Base-by-base conservation (phyloP, 2,888 invertebrate genomes). In the Netelia melanura region DNA sequence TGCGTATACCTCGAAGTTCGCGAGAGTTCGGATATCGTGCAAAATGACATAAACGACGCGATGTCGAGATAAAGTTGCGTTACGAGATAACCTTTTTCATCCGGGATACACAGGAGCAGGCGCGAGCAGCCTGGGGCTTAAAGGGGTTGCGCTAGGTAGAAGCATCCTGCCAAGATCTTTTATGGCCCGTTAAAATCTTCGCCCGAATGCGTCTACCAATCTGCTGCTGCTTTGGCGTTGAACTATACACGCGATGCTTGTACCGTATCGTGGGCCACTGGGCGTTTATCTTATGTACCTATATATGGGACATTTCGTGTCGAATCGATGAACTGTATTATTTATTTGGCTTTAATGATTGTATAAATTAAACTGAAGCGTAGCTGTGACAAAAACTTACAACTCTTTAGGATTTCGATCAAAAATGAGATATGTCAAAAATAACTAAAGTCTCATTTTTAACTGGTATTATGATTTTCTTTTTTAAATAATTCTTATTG, bases 41-140 rank as follows among this genome's bases (percentile, higher is more conserved):
- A 23, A 17, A 58, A 38, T 17, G 65, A 65, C 54, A 56, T 17
- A 38, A 76, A 76, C 75, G 64, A 75, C 64, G 48, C 52, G 72
- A 23, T 43, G 56, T 48, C 30, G 68, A 38, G 70, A 70, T 68
- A 65, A 87, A 79, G 56, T 48, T 72, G 30, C 65, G 81, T 71
- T 62, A 44, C 78, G 77, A 81, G 86, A 80, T 85, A 88, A 88
- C 86, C 83, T 86, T 81, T 97, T 87, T 96, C 84, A 96, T 95
- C 87, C 95, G 56, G 54, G 76, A 64, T 65, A 76, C 95, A 93
- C 56, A 68, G 81, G 83, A 79, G 77, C 79, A 56, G 61, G 52
- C 52, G 25, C 43, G 61, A 30, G 17, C 1, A 43, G 25, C 25
- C 14, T 2, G 54, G 0, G 58, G 44, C 58, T 14, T 48, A 44